Conservation (phyloP, 2,888 invertebrate genomes). For the Ophion ellenae region DNA sequence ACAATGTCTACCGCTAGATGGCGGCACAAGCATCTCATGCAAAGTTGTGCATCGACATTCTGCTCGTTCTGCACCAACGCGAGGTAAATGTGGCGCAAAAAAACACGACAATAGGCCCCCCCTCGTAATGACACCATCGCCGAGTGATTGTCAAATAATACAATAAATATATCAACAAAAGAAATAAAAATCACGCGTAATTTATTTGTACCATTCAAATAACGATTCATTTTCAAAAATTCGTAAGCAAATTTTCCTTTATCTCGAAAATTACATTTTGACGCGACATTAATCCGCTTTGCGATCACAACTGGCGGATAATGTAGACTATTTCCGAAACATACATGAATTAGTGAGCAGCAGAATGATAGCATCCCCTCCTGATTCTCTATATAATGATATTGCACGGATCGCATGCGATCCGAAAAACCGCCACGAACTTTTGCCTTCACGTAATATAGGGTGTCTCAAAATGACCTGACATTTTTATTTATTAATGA, state of each 20-base stretch:
- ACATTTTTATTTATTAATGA: too few relatives aligned
- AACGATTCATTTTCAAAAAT: background rate
- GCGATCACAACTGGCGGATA: too few relatives aligned
- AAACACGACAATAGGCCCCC: background rate
- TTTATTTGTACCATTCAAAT: background rate
- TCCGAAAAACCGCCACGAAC: too few relatives aligned
- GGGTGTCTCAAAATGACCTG: too few relatives aligned
- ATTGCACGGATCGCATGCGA: too few relatives aligned
- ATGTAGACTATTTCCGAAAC: too few relatives aligned
- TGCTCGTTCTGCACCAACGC: background rate
- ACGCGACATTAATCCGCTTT: background rate
- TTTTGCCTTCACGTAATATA: too few relatives aligned
- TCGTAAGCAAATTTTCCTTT: background rate
- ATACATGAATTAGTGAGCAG: too few relatives aligned
- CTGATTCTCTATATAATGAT: too few relatives aligned
- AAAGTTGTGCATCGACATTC: background rate
- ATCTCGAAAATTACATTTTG: background rate
- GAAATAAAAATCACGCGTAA: background rate
- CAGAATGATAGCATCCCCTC: too few relatives aligned
- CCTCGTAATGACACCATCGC: background rate
- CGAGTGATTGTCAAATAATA: background rate
- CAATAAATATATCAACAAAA: background rate
- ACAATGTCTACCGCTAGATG: background rate
- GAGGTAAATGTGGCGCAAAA: background rate
- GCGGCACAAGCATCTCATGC: background rate